Percentiles rank a stretch among this genome's conserved stretches.
Evolutionary conservation across 2,888 invertebrate species (phyloP).

Genomic region (Epinotia nisella): DNA sequence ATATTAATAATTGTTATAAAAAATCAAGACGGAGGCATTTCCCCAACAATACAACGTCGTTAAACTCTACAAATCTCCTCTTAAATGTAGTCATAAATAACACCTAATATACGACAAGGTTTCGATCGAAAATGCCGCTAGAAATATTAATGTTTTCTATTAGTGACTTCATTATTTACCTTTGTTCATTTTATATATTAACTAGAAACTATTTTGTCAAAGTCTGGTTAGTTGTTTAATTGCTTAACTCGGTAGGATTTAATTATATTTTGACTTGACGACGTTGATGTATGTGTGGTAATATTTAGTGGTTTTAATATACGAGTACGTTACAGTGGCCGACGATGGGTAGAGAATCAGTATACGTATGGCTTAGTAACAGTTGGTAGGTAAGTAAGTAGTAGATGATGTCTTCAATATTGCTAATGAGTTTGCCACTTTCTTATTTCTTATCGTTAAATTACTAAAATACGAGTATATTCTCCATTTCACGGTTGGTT

Average conservation of each 20-base stretch:
- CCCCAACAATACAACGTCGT: not conserved
- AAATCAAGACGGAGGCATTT: not conserved
- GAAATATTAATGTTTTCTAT: conserved; percentile 36
- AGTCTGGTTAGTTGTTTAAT: conserved; percentile 14
- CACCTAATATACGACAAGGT: conserved; percentile 7
- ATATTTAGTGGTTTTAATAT: conserved; percentile 13
- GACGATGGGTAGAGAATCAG: not conserved
- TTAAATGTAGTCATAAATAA: conserved; percentile 36
- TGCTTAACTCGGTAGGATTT: conserved; percentile 25
- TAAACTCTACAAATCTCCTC: conserved; percentile 24
- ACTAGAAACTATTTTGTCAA: conserved; percentile 35
- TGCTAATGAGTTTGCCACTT: not conserved
- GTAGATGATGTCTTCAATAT: not conserved
- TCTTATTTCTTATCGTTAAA: not conserved
- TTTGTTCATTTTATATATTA: conserved; percentile 15
- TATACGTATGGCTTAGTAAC: not conserved
- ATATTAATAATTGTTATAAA: conserved; percentile 16
- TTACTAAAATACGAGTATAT: not conserved
- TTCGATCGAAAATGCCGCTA: conserved; percentile 11
- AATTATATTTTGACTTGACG: conserved; percentile 26
- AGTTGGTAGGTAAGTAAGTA: not conserved
- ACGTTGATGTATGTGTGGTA: conserved; percentile 28
- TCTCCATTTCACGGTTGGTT: not conserved
- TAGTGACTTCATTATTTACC: conserved; percentile 28
- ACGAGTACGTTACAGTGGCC: not conserved